phyloP scores from a whole-genome alignment of 2,888 invertebrate genomes.

The Busseola fusca region DNA sequence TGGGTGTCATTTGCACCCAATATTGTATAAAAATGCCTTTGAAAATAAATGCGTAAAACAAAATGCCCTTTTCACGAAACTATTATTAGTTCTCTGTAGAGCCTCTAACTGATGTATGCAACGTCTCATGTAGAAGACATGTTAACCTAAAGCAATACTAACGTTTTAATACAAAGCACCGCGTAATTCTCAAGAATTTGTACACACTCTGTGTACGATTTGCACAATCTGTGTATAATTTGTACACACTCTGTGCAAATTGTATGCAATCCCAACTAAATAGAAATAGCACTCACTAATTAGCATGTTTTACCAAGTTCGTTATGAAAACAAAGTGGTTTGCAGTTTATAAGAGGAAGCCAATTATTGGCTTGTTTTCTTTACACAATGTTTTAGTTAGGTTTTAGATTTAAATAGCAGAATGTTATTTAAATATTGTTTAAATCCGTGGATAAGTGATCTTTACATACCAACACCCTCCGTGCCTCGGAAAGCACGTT shows the following conservation, averaged over 20 bases:
- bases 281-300: constrained; percentile 29
- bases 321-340: constrained; percentile 26
- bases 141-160: background rate
- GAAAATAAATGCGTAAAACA: background rate
- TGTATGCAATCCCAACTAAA: constrained; percentile 24
- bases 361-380: constrained; percentile 23
- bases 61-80: background rate
- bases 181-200: constrained; percentile 3
- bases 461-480: too few species aligned
- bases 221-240: background rate
- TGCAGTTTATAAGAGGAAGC: constrained; percentile 22
- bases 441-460: too few species aligned
- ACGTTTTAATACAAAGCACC: background rate
- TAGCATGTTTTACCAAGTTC: constrained; percentile 29
- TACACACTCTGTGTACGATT: background rate
- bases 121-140: constrained; percentile 1
- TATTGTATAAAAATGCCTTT: background rate
- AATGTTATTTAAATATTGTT: too few species aligned
- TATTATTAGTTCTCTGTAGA: background rate
- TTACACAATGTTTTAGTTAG: constrained; percentile 13
- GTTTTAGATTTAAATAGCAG: constrained; percentile 7
- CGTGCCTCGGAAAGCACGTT: too few species aligned
- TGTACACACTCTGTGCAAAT: constrained; percentile 1
- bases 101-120: background rate
- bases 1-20: too few species aligned